Conservation (phyloP, 1,140 invertebrate species). For the Frieseomelitta varia region DNA sequence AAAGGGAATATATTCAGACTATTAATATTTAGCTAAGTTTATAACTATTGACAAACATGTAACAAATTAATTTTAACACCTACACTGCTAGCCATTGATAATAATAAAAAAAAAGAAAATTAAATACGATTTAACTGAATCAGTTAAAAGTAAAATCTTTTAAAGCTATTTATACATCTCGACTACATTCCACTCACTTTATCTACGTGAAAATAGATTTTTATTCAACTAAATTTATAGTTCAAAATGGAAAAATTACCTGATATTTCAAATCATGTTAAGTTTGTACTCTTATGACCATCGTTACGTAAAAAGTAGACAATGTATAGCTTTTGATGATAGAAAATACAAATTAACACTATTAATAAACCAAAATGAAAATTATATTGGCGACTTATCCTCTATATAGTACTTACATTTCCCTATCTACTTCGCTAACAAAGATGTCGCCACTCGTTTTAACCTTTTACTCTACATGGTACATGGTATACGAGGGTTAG, state of each 20-base stretch:
- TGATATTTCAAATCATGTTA: background rate
- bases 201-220: background rate
- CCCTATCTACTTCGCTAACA: background rate
- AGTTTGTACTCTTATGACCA: background rate
- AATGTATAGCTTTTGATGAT: background rate
- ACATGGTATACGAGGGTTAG: background rate
- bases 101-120: background rate
- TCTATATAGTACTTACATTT: background rate
- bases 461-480: background rate
- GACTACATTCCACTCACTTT: background rate
- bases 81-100: background rate
- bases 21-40: too few relatives aligned
- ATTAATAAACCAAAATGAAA: conserved; percentile 8
- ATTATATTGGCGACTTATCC: background rate
- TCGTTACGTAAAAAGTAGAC: background rate
- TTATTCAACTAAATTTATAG: background rate
- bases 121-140: too few relatives aligned
- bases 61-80: background rate
- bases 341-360: background rate
- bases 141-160: background rate
- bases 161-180: too few relatives aligned
- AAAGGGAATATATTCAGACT: too few relatives aligned
- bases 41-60: background rate
- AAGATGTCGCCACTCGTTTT: background rate
- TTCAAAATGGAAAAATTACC: background rate